Evolutionary conservation across 1,140 invertebrate species (phyloP), one percentile per base, ranked within the genome.

Genomic region (Gonioctena quinquepunctata): DNA sequence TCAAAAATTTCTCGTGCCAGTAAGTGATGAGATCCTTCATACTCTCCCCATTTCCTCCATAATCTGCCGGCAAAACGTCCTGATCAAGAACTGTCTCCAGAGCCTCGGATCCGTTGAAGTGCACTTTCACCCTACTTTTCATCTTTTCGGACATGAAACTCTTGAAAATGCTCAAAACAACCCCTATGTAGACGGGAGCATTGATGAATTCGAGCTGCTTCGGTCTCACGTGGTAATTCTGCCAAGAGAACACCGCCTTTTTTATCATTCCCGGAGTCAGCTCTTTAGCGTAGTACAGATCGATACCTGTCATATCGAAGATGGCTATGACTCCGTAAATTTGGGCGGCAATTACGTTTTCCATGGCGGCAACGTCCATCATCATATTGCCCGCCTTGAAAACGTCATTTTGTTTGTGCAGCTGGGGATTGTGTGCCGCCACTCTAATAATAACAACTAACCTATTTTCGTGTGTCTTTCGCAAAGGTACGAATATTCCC

Each of bases 121-220:
- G 86, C 0, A 90, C 82, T 65, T 85, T 77, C 2, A 91, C 83
- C 60, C 90, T 84, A 1, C 83, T 79, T 56, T 84, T 86, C 69
- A 42, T 42, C n/a, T 42, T 42, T n/a, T 42, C n/a, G 33, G 33
- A 42, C 33, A 42, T 90, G 74, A 94, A 93, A 66, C 79, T 85
- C 80, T 88, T 89, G 66, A 93, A 89, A 7, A 93, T 86, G 56
- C 88, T 89, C 22, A 93, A 82, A 3, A 93, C 83, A 4, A 89
- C 82, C 75, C 92, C 91, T 13, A 93, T 86, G 72, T 92, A 87
- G 1, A 78, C 73, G 0, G 91, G 91, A 2, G 90, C 86, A 80
- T 94, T 92, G 1, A 93, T 84, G 76, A 92, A 93, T 73, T 93
- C 88, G 23, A 93, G 80, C 1, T 88, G 84, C 74, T 90, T 89